Conservation (phyloP, 2,888 invertebrate species). For the Dioctria rufipes region DNA sequence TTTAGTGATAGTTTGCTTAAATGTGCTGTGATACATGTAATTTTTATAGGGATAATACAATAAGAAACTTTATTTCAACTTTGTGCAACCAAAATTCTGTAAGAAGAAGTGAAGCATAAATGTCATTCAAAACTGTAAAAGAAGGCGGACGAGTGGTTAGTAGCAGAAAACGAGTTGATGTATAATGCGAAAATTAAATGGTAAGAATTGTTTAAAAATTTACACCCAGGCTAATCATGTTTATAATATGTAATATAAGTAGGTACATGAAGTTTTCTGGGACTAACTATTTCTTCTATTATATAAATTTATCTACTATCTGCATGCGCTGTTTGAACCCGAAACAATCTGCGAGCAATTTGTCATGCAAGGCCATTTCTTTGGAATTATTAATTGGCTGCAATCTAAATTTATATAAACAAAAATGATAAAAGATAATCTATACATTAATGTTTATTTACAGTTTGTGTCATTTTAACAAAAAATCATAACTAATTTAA, state of each 20-base stretch:
- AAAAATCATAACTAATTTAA: no score
- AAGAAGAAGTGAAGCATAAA: conserved; percentile 9
- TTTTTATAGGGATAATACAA: not conserved
- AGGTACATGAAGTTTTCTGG: not conserved
- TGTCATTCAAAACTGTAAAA: conserved; percentile 38
- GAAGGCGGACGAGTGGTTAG: conserved; percentile 43
- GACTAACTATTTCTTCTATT: not conserved
- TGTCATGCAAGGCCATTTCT: no score
- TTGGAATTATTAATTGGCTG: no score
- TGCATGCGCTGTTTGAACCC: no score
- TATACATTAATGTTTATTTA: not conserved
- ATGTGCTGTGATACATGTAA: not conserved
- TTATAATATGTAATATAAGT: not conserved
- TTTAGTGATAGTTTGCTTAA: not conserved
- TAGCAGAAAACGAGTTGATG: conserved; percentile 31
- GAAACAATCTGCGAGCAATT: no score
- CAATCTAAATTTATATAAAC: no score
- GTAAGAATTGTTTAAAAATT: not conserved
- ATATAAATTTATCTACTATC: no score
- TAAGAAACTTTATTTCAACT: no score
- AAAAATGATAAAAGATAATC: not conserved
- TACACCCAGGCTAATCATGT: no score
- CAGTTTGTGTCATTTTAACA: not conserved
- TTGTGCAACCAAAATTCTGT: no score
- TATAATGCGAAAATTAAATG: conserved; percentile 52